These are phyloP conservation scores for Lepus americanus DNA, from an alignment of 2,113 vertebrate genomes.

Conservation along the genomic window DNA sequence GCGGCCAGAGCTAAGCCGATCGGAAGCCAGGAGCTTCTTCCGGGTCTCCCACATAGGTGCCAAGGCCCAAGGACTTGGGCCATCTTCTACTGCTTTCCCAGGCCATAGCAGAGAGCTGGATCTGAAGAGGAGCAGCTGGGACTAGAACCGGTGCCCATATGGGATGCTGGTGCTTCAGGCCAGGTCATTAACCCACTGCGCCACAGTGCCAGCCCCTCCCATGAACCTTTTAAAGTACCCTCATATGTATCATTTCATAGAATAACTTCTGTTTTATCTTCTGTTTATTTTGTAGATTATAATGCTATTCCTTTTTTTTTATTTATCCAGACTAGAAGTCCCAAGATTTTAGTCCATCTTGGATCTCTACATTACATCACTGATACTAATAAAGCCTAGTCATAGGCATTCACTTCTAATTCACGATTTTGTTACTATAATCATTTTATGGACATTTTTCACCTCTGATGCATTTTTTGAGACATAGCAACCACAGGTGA, in stretches of 20 bases:
- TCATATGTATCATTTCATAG: background rate
- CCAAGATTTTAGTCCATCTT: background rate
- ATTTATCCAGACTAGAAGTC: background rate
- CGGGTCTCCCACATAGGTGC: too few relatives aligned
- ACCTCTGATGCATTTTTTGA: conserved; percentile 1
- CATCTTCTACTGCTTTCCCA: too few relatives aligned
- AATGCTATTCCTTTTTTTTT: background rate
- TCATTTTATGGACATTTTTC: conserved; percentile 43
- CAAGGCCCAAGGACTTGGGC: too few relatives aligned
- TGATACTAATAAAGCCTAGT: conserved; percentile 18
- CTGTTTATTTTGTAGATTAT: conserved; percentile 20
- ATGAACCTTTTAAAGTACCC: too few relatives aligned
- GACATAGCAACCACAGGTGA: background rate
- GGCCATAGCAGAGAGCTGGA: too few relatives aligned
- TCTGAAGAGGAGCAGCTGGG: too few relatives aligned
- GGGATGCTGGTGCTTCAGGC: too few relatives aligned
- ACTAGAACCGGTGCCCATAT: too few relatives aligned
- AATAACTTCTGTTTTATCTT: background rate
- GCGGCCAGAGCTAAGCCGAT: too few relatives aligned
- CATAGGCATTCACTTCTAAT: conserved; percentile 13
- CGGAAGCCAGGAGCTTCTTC: too few relatives aligned
- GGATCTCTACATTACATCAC: background rate
- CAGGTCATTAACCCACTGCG: too few relatives aligned
- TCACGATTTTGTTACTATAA: background rate
- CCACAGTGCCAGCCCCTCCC: too few relatives aligned